Percentiles rank a stretch among this genome's conserved stretches.
Evolutionary conservation across 2,797 vertebrate species (phyloP).

Genomic region (Gorsachius magnificus): DNA sequence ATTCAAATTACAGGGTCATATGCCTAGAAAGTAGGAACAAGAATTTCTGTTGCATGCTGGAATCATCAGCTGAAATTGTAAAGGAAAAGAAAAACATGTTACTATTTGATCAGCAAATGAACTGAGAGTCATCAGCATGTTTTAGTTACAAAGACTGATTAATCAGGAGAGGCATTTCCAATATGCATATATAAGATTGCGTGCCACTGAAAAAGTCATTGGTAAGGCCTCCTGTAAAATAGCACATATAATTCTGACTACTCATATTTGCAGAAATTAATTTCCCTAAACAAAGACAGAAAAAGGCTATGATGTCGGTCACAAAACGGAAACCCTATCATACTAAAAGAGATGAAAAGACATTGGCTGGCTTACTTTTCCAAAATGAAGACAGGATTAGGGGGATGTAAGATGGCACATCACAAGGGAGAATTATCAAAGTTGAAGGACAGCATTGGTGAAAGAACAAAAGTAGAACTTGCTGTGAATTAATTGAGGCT

Average conservation of each 20-base stretch:
- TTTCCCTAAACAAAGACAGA: neutral
- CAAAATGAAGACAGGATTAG: neutral
- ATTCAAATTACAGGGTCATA: neutral
- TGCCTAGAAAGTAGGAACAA: neutral
- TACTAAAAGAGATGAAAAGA: neutral
- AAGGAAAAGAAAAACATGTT: neutral
- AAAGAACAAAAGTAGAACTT: neutral
- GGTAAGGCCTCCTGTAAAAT: neutral
- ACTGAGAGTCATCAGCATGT: neutral
- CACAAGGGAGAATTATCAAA: neutral
- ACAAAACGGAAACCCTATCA: neutral
- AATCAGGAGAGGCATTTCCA: constrained; percentile 9
- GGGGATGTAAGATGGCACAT: neutral
- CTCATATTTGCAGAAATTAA: neutral
- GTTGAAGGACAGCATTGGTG: neutral
- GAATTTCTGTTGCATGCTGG: neutral
- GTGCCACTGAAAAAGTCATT: neutral
- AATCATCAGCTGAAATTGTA: neutral
- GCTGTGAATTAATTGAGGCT: neutral
- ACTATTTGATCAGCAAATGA: neutral
- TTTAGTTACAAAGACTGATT: neutral
- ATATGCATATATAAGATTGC: neutral
- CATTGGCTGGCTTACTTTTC: neutral
- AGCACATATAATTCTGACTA: neutral
- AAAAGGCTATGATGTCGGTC: neutral